Percentiles rank a stretch among this genome's conserved stretches.
Conservation (phyloP, 2,797 vertebrate species). For the Sternotherus odoratus region DNA sequence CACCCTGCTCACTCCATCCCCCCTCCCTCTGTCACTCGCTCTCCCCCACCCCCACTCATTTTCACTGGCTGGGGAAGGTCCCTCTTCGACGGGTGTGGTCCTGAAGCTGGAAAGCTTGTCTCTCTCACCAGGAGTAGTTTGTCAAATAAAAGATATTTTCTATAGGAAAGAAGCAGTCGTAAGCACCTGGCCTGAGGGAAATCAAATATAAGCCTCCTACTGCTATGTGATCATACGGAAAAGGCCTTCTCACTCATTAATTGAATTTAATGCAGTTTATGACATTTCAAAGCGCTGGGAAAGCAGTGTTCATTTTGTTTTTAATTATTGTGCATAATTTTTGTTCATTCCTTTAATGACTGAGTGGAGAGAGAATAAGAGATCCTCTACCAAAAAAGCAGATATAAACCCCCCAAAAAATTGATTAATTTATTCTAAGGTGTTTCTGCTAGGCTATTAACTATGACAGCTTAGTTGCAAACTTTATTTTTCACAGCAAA, state of each 20-base stretch:
- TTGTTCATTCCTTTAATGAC: conserved; percentile 12
- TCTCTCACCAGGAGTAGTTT: neutral
- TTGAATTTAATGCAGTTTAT: conserved; percentile 5
- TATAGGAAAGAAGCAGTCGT: neutral
- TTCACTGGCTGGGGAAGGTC: no score
- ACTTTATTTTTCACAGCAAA: conserved; percentile 51
- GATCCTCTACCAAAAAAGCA: conserved; percentile 16
- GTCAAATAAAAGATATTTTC: neutral
- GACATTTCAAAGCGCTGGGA: neutral
- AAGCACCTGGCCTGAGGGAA: neutral
- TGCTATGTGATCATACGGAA: fast-evolving
- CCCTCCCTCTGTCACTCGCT: no score
- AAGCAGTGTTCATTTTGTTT: conserved; percentile 19
- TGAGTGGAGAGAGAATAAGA: conserved; percentile 7
- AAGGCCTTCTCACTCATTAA: neutral
- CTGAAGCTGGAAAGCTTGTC: neutral
- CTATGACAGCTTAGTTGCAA: conserved; percentile 6
- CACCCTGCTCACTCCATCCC: no score
- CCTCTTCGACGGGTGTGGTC: no score
- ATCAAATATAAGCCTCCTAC: neutral
- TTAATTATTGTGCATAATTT: neutral
- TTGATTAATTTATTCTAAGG: conserved; percentile 23
- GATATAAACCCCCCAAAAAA: neutral
- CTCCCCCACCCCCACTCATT: no score
- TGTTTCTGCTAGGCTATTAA: conserved; percentile 36